A percentile compares a stretch with the other conserved stretches of the same genome.
Conservation (phyloP, 2,888 invertebrate genomes). For the Agrilus biguttatus region DNA sequence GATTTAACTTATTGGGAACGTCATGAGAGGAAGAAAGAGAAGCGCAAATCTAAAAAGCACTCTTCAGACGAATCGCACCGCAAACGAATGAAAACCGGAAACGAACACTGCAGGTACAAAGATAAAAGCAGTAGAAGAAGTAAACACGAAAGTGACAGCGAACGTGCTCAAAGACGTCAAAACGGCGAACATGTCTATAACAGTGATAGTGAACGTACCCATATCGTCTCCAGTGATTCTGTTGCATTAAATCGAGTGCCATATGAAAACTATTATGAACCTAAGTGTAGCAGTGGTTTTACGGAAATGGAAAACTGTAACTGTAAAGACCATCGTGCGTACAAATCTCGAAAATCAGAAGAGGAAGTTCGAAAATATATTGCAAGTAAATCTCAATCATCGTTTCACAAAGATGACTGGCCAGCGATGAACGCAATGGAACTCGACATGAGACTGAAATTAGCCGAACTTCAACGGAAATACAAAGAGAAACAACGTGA, state of each 20-base stretch:
- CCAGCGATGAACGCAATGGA: constrained; percentile 56
- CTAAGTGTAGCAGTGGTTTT: background rate
- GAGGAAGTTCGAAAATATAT: constrained; percentile 27
- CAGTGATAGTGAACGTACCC: constrained; percentile 1
- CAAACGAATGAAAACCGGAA: constrained; percentile 26
- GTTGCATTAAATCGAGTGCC: constrained; percentile 5
- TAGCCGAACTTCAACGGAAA: constrained; percentile 69
- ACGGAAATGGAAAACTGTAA: constrained; percentile 13
- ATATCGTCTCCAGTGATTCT: background rate
- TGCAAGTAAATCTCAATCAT: constrained; percentile 22
- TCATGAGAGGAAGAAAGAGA: constrained; percentile 28
- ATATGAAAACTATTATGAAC: background rate
- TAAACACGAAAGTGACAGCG: constrained; percentile 12
- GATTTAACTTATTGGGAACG: constrained; percentile 12
- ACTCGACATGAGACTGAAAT: constrained; percentile 63
- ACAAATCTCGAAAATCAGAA: constrained; percentile 31
- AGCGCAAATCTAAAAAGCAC: constrained; percentile 30
- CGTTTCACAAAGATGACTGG: constrained; percentile 25
- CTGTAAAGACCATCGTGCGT: constrained; percentile 21
- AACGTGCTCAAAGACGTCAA: constrained; percentile 8
- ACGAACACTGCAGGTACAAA: constrained; percentile 12
- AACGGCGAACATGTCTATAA: constrained; percentile 13
- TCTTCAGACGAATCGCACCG: constrained; percentile 25
- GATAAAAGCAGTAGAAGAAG: constrained; percentile 15
- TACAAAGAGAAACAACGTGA: constrained; percentile 75